A percentile compares a stretch with the other conserved stretches of the same genome.
These are phyloP conservation scores for Pseudopodoces humilis DNA, from an alignment of 2,113 vertebrate species.

Conservation along the genomic window DNA sequence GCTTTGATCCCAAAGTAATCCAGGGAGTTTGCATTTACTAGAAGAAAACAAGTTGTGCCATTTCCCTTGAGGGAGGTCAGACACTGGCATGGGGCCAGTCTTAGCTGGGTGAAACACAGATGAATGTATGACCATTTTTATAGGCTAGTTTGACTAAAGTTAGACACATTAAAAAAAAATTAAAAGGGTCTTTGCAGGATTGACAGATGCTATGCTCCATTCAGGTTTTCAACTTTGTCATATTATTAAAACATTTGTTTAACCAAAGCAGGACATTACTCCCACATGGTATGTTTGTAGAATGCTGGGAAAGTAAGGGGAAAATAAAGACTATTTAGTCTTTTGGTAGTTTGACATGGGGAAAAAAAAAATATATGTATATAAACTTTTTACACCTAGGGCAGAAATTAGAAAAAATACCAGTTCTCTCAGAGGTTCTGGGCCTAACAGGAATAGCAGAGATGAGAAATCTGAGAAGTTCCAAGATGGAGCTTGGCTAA, in stretches of 20 bases:
- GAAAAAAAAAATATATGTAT: too few relatives aligned
- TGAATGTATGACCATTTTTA: background rate
- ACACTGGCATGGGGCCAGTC: background rate
- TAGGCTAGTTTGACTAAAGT: background rate
- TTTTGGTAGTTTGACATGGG: background rate
- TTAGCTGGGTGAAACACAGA: background rate
- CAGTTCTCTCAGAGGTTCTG: background rate
- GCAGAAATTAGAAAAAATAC: background rate
- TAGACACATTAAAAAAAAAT: background rate
- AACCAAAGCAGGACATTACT: background rate
- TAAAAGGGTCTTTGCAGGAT: background rate
- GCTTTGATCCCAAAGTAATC: background rate
- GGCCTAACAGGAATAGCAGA: background rate
- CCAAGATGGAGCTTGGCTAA: constrained; percentile 25
- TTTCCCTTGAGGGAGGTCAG: background rate
- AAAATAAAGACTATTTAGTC: background rate
- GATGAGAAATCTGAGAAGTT: background rate
- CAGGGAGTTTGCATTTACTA: background rate
- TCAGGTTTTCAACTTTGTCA: background rate
- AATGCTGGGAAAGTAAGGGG: background rate
- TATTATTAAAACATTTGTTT: background rate
- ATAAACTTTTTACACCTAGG: background rate
- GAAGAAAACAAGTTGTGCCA: background rate
- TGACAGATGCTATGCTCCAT: background rate
- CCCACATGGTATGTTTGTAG: background rate